phyloP scores from a whole-genome alignment of 2,113 vertebrate species.

The Neoarius graeffei region DNA sequence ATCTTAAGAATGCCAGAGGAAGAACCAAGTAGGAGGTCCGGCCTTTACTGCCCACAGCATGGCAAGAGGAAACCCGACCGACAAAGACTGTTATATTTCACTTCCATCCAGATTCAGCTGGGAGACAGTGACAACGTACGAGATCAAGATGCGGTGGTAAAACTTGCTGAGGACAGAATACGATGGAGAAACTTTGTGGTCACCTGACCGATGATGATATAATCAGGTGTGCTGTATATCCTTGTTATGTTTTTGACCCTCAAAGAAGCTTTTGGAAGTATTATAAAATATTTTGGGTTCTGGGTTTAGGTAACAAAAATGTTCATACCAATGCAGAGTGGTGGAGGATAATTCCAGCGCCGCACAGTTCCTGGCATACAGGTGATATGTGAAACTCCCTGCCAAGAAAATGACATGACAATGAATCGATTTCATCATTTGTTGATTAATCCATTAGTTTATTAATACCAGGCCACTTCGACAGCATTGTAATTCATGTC shows the following conservation, averaged over 20 bases:
- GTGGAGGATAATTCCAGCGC: constrained; percentile 96
- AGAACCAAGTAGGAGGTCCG: too few relatives aligned
- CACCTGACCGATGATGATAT: neutral
- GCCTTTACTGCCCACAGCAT: too few relatives aligned
- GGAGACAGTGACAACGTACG: too few relatives aligned
- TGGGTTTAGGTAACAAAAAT: neutral
- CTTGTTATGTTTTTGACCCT: neutral
- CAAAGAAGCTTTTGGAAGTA: neutral
- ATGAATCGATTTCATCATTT: neutral
- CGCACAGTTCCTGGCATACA: constrained; percentile 97
- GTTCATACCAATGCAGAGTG: constrained; percentile 90
- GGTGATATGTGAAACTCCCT: constrained; percentile 97
- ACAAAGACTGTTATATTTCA: too few relatives aligned
- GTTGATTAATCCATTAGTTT: neutral
- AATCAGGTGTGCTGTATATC: neutral
- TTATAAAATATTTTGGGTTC: neutral
- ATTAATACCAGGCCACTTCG: constrained; percentile 24
- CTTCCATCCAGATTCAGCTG: too few relatives aligned
- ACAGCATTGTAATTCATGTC: neutral
- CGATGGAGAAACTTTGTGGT: too few relatives aligned
- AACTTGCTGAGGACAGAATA: too few relatives aligned
- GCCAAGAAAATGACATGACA: constrained; percentile 46
- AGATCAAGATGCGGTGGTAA: too few relatives aligned
- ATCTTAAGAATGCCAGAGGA: too few relatives aligned
- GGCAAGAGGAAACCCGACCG: too few relatives aligned